Evolutionary conservation across 35 echinoderm and acorn worm genomes (phyloP).

Genomic region (Strongylocentrotus purpuratus): DNA sequence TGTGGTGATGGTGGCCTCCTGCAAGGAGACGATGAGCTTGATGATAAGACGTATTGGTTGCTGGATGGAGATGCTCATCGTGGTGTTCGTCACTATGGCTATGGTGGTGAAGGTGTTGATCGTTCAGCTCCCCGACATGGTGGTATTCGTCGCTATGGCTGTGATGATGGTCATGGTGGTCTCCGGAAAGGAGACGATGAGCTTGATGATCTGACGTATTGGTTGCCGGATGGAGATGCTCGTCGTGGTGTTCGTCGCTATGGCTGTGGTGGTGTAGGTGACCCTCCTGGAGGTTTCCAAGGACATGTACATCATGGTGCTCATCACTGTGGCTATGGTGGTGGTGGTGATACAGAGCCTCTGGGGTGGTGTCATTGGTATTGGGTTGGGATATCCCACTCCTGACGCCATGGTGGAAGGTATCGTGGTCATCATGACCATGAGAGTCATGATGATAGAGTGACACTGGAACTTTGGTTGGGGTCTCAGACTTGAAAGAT

Average conservation of each 20-base stretch:
- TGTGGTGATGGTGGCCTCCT: not conserved
- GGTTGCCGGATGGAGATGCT: not conserved
- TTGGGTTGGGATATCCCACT: not conserved
- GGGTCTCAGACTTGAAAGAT: constrained; percentile 7
- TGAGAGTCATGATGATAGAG: constrained; percentile 21
- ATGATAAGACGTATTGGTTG: too few relatives aligned
- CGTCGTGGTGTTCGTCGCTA: constrained; percentile 15
- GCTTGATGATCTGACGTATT: not conserved
- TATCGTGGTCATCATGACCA: not conserved
- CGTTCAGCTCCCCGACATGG: not conserved
- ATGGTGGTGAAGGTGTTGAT: not conserved
- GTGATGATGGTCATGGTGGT: not conserved
- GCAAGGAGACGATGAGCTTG: too few relatives aligned
- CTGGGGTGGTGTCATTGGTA: constrained; percentile 14
- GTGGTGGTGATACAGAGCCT: constrained; percentile 5
- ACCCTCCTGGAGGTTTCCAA: not conserved
- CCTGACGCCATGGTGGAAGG: constrained; percentile 21
- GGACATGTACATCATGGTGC: constrained; percentile 16
- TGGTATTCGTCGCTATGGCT: not conserved
- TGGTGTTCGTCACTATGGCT: not conserved
- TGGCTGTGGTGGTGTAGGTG: constrained; percentile 13
- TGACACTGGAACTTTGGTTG: not conserved
- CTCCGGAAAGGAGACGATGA: not conserved
- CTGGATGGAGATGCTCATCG: too few relatives aligned
- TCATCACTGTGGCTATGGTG: constrained; percentile 37